These are phyloP conservation scores for Cheilosia vernalis DNA, from an alignment of 2,888 invertebrate genomes.

Conservation along the genomic window DNA sequence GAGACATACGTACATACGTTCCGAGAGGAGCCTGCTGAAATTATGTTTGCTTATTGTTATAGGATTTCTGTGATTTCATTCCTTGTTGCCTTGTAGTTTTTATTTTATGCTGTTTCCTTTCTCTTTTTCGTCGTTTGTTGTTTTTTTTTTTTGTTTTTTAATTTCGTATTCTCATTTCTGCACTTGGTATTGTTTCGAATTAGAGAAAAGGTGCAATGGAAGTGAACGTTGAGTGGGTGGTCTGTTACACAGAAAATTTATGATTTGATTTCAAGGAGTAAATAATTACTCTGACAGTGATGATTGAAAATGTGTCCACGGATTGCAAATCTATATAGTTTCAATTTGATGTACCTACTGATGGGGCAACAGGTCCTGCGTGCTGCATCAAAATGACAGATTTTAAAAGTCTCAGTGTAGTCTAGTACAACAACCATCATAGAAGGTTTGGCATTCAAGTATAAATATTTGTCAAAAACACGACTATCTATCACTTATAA, in stretches of 20 bases:
- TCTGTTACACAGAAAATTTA: constrained; percentile 10
- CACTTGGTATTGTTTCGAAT: constrained; percentile 65
- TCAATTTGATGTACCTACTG: background rate
- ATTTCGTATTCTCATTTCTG: constrained; percentile 70
- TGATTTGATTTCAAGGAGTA: constrained; percentile 48
- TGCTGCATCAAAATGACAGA: too few species aligned
- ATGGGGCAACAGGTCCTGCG: too few species aligned
- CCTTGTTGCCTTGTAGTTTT: constrained; percentile 68
- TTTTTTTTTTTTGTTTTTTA: constrained; percentile 33
- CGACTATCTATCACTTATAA: too few species aligned
- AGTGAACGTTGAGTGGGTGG: constrained; percentile 36
- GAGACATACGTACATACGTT: background rate
- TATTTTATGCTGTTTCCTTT: constrained; percentile 32
- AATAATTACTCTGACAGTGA: constrained; percentile 32
- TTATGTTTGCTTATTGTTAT: constrained; percentile 73
- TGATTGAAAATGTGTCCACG: constrained; percentile 9
- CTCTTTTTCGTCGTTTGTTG: constrained; percentile 37
- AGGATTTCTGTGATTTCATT: constrained; percentile 75
- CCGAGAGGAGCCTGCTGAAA: constrained; percentile 41
- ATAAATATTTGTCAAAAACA: too few species aligned
- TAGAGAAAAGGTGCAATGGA: constrained; percentile 18
- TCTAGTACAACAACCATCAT: too few species aligned
- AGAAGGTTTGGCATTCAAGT: too few species aligned
- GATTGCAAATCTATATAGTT: background rate
- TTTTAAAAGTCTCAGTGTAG: too few species aligned